phyloP scores from a whole-genome alignment of 2,797 vertebrate genomes.

The Chelon labrosus region DNA sequence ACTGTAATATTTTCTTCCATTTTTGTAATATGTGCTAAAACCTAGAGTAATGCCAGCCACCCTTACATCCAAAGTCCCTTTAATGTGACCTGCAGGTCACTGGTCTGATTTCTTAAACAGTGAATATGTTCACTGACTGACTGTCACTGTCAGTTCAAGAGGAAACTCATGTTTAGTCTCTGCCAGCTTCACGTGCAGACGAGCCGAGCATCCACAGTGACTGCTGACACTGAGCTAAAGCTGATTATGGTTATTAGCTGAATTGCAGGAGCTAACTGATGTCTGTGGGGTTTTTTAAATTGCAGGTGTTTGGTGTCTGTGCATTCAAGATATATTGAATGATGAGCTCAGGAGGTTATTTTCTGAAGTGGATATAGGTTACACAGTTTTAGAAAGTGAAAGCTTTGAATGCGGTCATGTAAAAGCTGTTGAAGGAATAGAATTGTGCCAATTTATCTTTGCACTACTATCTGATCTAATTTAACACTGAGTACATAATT shows the following conservation, averaged over 20 bases:
- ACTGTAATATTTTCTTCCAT: too few species aligned
- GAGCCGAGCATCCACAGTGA: conserved; percentile 22
- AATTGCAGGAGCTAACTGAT: conserved; percentile 43
- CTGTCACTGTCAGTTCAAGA: not conserved
- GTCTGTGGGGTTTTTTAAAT: conserved; percentile 49
- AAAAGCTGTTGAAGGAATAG: conserved; percentile 14
- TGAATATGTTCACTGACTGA: not conserved
- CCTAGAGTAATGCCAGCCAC: too few species aligned
- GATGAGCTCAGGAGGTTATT: conserved; percentile 49
- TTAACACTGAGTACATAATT: not conserved
- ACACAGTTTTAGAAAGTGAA: conserved; percentile 4
- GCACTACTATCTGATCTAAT: not conserved
- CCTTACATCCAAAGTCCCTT: too few species aligned
- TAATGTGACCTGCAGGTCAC: too few species aligned
- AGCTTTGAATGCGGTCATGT: conserved; percentile 34
- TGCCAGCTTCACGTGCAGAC: conserved; percentile 26
- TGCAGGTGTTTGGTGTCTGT: conserved; percentile 56
- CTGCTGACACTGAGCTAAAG: conserved; percentile 49
- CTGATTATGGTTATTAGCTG: conserved; percentile 66
- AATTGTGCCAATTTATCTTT: not conserved
- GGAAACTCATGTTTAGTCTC: not conserved
- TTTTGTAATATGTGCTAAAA: too few species aligned
- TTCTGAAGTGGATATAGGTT: conserved; percentile 21
- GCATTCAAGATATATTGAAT: conserved; percentile 42
- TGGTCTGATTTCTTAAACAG: not conserved